These are phyloP conservation scores for Promerops cafer DNA, from an alignment of 2,113 vertebrate genomes.

Conservation along the genomic window DNA sequence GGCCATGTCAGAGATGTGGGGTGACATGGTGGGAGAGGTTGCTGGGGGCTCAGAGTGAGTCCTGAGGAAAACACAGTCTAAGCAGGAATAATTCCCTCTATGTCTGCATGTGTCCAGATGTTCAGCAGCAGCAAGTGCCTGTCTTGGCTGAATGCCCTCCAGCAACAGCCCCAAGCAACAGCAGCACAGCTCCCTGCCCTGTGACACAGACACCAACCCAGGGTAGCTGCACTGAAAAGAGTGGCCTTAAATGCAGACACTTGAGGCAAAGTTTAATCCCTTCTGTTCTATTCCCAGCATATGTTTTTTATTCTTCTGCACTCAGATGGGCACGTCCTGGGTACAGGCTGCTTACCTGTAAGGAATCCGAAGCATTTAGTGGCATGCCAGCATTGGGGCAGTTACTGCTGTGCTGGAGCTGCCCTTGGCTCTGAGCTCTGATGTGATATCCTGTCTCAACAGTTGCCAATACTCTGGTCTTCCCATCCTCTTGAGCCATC, in stretches of 20 bases:
- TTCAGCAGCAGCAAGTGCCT: background rate
- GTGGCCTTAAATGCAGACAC: background rate
- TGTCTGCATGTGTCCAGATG: background rate
- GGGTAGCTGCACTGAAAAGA: background rate
- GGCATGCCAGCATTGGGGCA: background rate
- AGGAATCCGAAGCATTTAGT: background rate
- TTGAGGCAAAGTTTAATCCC: background rate
- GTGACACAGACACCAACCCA: background rate
- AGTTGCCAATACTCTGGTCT: background rate
- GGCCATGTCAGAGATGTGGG: fast-evolving
- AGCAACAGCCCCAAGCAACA: background rate
- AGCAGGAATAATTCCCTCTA: background rate
- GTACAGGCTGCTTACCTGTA: background rate
- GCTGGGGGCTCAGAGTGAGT: background rate
- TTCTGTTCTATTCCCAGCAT: background rate
- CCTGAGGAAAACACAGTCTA: background rate
- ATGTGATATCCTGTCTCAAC: background rate
- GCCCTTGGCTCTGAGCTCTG: background rate
- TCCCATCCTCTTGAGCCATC: background rate
- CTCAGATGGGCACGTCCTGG: background rate
- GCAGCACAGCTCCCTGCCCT: background rate
- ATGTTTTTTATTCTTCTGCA: background rate
- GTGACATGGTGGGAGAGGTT: background rate
- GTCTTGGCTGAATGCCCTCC: background rate
- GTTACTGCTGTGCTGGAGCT: background rate